phyloP scores from a whole-genome alignment of 2,113 vertebrate species.

The human (Homo sapiens) region DNA sequence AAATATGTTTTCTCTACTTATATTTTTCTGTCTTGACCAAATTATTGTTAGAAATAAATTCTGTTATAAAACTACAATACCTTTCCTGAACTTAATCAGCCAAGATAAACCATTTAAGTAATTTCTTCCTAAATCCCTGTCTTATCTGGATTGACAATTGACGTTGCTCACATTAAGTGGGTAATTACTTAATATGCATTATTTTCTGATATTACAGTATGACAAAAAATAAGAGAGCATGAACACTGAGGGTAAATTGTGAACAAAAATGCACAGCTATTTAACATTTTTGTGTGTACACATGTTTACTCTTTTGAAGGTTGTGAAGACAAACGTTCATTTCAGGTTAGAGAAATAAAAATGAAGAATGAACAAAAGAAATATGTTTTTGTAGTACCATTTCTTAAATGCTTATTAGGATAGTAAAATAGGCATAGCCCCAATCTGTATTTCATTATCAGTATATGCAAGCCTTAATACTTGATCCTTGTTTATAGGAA shows the following conservation, averaged over 20 bases:
- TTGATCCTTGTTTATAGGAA: neutral
- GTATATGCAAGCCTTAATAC: conserved; percentile 4
- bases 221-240: conserved; percentile 28
- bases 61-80: conserved; percentile 23
- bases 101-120: neutral
- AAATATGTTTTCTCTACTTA: conserved; percentile 42
- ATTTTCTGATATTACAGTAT: conserved; percentile 16
- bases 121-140: neutral
- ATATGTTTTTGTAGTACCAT: conserved; percentile 27
- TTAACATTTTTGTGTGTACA: neutral
- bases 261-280: neutral
- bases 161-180: neutral
- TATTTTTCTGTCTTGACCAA: conserved; percentile 20
- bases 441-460: neutral
- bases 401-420: conserved; percentile 18
- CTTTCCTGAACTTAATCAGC: neutral
- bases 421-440: neutral
- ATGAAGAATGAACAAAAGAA: conserved; percentile 24
- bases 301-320: conserved; percentile 15
- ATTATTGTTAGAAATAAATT: conserved; percentile 52
- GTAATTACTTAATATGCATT: conserved; percentile 39
- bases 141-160: neutral
- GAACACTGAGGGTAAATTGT: neutral
- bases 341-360: conserved; percentile 43
- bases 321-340: neutral